Conservation (phyloP, 2,113 vertebrate species). For the Clupea harengus region DNA sequence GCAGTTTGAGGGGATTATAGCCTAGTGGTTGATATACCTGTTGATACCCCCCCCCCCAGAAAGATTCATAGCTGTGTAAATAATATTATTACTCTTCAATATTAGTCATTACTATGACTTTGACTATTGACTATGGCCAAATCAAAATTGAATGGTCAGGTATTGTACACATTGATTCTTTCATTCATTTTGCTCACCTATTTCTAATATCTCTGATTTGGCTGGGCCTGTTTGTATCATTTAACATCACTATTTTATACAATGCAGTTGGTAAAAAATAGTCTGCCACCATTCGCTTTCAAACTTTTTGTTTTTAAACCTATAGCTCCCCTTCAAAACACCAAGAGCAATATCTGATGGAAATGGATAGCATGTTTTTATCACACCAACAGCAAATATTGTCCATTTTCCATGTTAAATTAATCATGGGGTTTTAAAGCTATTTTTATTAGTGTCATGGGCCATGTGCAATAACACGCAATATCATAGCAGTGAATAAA, state of each 20-base stretch:
- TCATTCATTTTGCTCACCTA: background rate
- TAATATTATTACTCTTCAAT: too few species aligned
- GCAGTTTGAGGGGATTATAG: constrained; percentile 59
- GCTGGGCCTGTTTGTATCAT: background rate
- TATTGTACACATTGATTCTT: background rate
- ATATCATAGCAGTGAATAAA: constrained; percentile 51
- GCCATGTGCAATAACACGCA: constrained; percentile 53
- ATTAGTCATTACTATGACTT: too few species aligned
- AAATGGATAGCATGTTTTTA: constrained; percentile 34
- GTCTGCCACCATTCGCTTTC: background rate
- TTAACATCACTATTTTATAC: background rate
- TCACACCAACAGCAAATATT: constrained; percentile 68
- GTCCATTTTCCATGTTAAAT: constrained; percentile 61
- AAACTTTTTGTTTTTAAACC: background rate
- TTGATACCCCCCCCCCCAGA: constrained; percentile 45
- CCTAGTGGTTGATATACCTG: constrained; percentile 57
- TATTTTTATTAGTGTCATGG: constrained; percentile 59
- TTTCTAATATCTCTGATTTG: background rate
- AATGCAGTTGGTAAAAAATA: background rate
- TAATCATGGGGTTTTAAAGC: constrained; percentile 62
- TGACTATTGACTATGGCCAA: too few species aligned
- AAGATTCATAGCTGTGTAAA: too few species aligned
- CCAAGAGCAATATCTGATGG: constrained; percentile 24
- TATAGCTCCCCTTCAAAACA: background rate
- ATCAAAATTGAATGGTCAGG: too few species aligned